Percentiles rank a stretch among this genome's conserved stretches.
Conservation (phyloP, 2,113 vertebrate species). For the Psephotus haematonotus region DNA sequence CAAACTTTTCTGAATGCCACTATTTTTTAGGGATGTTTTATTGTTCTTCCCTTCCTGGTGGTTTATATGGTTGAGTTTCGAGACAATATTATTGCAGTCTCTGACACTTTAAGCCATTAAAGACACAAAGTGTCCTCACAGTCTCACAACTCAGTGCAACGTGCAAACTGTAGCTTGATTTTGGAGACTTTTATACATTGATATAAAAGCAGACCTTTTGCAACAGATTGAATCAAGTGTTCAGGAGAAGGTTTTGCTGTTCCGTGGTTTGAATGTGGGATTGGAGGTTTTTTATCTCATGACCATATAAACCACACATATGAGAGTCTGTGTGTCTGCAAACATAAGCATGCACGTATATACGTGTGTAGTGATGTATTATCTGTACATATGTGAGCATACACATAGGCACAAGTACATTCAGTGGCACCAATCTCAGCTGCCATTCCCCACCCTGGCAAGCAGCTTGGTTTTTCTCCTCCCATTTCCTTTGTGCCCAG, state of each 20-base stretch:
- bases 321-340: background rate
- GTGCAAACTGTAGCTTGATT: background rate
- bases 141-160: background rate
- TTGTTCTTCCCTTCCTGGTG: background rate
- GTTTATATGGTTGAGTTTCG: background rate
- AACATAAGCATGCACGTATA: background rate
- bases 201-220: background rate
- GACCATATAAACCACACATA: background rate
- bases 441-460: background rate
- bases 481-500: background rate
- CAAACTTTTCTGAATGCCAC: background rate
- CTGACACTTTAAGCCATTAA: background rate
- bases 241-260: background rate
- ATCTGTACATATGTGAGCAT: accelerated
- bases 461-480: background rate
- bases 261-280: background rate
- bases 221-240: background rate
- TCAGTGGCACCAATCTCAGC: background rate
- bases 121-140: background rate
- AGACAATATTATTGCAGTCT: background rate
- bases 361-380: background rate
- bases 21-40: background rate
- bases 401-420: background rate
- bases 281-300: background rate
- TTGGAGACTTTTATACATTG: too few relatives aligned